Evolutionary conservation across 2,888 invertebrate genomes (phyloP).

Genomic region (Desoria tigrina): DNA sequence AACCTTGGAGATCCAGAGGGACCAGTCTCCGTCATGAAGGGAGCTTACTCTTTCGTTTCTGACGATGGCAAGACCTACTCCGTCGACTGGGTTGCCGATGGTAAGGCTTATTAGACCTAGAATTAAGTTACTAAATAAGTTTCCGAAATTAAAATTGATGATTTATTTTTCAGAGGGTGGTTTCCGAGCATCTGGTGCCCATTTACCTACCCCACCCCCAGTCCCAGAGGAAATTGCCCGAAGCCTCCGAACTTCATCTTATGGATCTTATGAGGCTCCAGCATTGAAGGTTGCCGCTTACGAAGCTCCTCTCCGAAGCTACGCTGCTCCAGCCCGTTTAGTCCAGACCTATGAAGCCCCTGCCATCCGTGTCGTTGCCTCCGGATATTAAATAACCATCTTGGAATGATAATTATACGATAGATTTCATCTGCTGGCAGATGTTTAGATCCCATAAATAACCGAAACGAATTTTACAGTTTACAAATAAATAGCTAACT

Average conservation of each 20-base stretch:
- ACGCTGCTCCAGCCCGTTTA: constrained; percentile 8
- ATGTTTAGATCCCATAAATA: no score
- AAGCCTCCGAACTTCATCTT: not conserved
- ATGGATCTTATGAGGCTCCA: not conserved
- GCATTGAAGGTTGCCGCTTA: not conserved
- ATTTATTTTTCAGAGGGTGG: constrained; percentile 6
- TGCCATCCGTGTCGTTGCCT: constrained; percentile 4
- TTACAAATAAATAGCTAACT: no score
- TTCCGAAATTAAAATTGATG: no score
- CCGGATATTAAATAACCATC: no score
- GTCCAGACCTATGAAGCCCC: constrained; percentile 9
- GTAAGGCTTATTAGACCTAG: no score
- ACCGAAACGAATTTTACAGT: no score
- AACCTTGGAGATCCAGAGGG: constrained; percentile 25
- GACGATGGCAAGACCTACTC: constrained; percentile 38
- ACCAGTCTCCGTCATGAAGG: constrained; percentile 33
- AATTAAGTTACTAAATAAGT: no score
- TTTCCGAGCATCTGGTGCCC: constrained; percentile 20
- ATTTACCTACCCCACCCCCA: constrained; percentile 28
- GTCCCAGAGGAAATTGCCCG: constrained; percentile 20
- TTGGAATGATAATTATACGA: no score
- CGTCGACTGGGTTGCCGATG: constrained; percentile 30
- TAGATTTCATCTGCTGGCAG: constrained; percentile 11
- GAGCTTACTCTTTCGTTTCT: constrained; percentile 37
- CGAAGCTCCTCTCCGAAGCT: constrained; percentile 10